These are phyloP conservation scores for Blastobasis adustella DNA, from an alignment of 2,888 invertebrate genomes.

Conservation along the genomic window DNA sequence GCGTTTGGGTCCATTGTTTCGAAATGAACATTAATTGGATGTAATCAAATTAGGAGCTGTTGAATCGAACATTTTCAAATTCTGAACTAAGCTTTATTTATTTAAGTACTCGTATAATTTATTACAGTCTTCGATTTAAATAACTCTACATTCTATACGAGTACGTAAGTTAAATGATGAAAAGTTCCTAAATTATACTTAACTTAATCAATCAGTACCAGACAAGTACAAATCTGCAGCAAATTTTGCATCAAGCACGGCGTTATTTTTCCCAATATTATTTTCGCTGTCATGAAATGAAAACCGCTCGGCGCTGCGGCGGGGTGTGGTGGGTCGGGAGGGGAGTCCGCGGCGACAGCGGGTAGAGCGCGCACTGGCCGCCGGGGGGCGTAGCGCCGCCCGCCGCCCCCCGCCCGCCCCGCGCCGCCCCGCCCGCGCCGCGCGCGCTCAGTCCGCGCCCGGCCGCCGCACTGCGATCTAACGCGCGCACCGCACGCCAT, in stretches of 20 bases:
- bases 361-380: slow-evolving; percentile 52
- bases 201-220: no score
- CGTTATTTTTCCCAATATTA: slow-evolving; percentile 11
- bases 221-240: no score
- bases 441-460: slow-evolving; percentile 58
- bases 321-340: slow-evolving; percentile 18
- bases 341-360: slow-evolving; percentile 60
- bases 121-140: no score
- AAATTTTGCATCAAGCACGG: no score
- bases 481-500: slow-evolving; percentile 3
- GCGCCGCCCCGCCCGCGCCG: slow-evolving; percentile 36
- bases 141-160: no score
- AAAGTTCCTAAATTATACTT: no score
- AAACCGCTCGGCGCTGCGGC: slow-evolving; percentile 32
- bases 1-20: not conserved
- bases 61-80: no score
- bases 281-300: slow-evolving; percentile 50
- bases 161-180: no score
- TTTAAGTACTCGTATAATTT: no score
- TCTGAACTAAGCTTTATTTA: no score
- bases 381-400: slow-evolving; percentile 27
- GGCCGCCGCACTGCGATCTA: slow-evolving; percentile 37
- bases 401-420: slow-evolving; percentile 31
- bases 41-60: no score
- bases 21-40: slow-evolving; percentile 6